These are phyloP conservation scores for Potorous gilbertii DNA, from an alignment of 2,797 vertebrate species.

Conservation along the genomic window DNA sequence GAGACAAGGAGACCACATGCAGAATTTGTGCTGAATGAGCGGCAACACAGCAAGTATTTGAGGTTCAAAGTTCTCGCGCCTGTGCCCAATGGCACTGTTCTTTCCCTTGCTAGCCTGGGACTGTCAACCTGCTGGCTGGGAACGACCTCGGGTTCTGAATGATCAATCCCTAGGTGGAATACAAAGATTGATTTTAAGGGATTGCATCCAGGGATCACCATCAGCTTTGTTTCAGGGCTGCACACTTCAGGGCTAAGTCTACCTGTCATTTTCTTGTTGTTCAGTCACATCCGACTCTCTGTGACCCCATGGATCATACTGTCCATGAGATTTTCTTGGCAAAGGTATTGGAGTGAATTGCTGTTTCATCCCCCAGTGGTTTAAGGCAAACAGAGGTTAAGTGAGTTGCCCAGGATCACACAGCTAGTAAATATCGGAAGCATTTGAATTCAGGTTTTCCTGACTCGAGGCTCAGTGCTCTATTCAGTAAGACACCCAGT, in stretches of 20 bases:
- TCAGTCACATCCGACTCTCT: not conserved
- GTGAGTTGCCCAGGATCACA: not conserved
- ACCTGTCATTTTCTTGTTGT: not conserved
- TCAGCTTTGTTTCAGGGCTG: not conserved
- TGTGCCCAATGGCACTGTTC: not conserved
- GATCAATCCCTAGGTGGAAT: not conserved
- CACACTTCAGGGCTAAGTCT: too few relatives aligned
- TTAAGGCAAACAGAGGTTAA: not conserved
- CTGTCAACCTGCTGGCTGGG: not conserved
- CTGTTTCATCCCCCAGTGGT: not conserved
- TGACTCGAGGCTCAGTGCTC: too few relatives aligned
- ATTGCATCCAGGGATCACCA: not conserved
- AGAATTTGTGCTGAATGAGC: conserved; percentile 64
- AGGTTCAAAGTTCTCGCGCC: not conserved
- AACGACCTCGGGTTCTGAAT: not conserved
- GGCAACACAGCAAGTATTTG: conserved; percentile 64
- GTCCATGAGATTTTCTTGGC: not conserved
- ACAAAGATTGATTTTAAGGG: not conserved
- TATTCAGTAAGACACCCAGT: too few relatives aligned
- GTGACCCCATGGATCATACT: not conserved
- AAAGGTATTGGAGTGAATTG: not conserved
- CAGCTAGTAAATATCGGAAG: too few relatives aligned
- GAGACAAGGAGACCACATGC: conserved; percentile 63
- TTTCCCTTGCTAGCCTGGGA: not conserved
- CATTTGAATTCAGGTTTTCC: too few relatives aligned